Conservation (phyloP, 2,888 invertebrate genomes). For the Zygothrica quintamaculata region DNA sequence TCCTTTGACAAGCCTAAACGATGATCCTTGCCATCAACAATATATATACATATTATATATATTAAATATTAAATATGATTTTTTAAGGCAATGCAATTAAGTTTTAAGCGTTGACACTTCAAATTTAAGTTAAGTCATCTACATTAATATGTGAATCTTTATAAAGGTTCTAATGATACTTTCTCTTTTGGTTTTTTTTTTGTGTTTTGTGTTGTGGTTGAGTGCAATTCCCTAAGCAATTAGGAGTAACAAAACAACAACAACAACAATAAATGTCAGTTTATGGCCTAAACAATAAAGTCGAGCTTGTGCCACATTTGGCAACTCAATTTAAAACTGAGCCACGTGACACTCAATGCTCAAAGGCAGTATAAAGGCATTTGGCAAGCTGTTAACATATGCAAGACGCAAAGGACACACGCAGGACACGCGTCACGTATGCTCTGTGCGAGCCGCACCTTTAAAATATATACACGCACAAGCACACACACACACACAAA, state of each 20-base stretch:
- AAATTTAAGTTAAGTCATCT: constrained; percentile 15
- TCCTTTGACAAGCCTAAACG: no score
- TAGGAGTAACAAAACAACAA: constrained; percentile 25
- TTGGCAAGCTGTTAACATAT: constrained; percentile 41
- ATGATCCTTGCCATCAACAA: no score
- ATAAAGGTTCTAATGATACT: constrained; percentile 40
- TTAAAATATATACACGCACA: not conserved
- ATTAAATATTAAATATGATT: no score
- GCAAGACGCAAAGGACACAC: constrained; percentile 47
- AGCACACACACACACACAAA: not conserved
- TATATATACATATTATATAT: no score
- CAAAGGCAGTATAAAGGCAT: constrained; percentile 20
- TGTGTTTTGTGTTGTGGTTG: constrained; percentile 9
- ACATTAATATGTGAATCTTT: constrained; percentile 30
- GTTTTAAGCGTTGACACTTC: constrained; percentile 13
- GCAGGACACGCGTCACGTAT: constrained; percentile 48
- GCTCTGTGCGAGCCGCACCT: constrained; percentile 34
- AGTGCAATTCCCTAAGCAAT: constrained; percentile 48
- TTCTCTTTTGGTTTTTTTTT: constrained; percentile 5
- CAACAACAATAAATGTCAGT: constrained; percentile 39
- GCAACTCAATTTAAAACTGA: constrained; percentile 61
- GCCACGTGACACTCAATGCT: constrained; percentile 55
- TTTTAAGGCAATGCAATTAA: not conserved
- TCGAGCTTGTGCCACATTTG: constrained; percentile 20
- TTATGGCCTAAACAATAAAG: constrained; percentile 55